Evolutionary conservation across 2,797 vertebrate species (phyloP), one percentile per base, ranked within the genome.

Genomic region (Phalloptychus januarius): DNA sequence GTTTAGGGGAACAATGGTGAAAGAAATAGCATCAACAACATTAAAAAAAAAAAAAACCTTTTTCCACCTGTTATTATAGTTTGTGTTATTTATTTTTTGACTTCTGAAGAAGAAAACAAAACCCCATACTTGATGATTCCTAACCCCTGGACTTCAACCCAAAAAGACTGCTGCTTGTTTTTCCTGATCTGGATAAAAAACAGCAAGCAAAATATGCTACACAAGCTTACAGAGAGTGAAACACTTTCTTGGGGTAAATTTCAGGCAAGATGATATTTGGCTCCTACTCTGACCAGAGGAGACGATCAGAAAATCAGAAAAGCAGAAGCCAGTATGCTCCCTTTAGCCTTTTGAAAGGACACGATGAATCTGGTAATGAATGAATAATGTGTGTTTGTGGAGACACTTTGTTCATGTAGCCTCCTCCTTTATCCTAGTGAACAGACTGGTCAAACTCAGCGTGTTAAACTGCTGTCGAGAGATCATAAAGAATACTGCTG

Each of bases 401-500:
- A 65, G 61, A 33, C 61, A 18, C 31, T 33, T 36, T 20, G 33
- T 65, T 38, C 20, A 36, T 11, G 25, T 50, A 31, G 72, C 28
- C 46, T 72, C 8, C 28, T 48, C 18, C 46, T 50, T 50, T 45
- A 28, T 52, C 33, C 11, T 5, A 25, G 28, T 48, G 28, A 16
- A 72, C 16, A 72, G 46, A 72, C 31, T 3, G 71, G 44, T 54
- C 56, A 48, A 74, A 80, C 20, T 61, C 5, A n/a, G 12, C 54
- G 75, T 44, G 38, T 58, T 36, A 12, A 33, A 33, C 42, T 23
- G 16, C 38, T 7, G 45, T 45, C 2, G 33, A 28, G 31, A 63
- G 61, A 65, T 36, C 20, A 65, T 20, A 38, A 36, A 38, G 33
- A 20, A 52, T 23, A 10, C 76, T 42, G 78, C 44, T 50, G 23